Evolutionary conservation across 2,888 invertebrate genomes (phyloP).

Genomic region (Allolobophora icterica): DNA sequence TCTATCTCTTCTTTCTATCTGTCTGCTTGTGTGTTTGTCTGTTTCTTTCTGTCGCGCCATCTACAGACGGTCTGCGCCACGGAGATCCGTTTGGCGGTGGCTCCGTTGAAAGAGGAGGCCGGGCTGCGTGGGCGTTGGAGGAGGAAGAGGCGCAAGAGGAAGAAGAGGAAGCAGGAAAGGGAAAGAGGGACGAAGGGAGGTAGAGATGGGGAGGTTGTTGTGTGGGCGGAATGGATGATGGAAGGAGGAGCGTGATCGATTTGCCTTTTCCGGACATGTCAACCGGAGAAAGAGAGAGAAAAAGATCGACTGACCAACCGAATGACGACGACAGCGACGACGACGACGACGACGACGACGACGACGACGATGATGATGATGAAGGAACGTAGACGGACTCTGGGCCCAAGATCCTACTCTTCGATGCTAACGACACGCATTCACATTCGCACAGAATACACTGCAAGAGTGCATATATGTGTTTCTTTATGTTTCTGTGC

Average conservation of each 20-base stretch:
- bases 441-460: neutral
- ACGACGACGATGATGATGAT: neutral
- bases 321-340: neutral
- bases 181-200: neutral
- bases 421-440: neutral
- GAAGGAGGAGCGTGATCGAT: neutral
- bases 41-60: neutral
- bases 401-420: neutral
- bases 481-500: neutral
- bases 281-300: slow-evolving; percentile 30
- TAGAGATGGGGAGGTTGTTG: neutral
- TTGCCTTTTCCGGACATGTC: slow-evolving; percentile 17
- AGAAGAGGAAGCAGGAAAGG: neutral
- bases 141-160: neutral
- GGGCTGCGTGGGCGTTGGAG: neutral
- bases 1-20: neutral
- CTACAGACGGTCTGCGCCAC: neutral
- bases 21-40: neutral
- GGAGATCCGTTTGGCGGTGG: neutral
- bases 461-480: neutral
- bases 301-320: slow-evolving; percentile 20
- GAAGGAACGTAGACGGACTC: neutral
- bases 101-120: neutral
- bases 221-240: neutral
- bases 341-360: neutral